Conservation (phyloP, 1,140 invertebrate genomes). For the Neodiprion lecontei region DNA sequence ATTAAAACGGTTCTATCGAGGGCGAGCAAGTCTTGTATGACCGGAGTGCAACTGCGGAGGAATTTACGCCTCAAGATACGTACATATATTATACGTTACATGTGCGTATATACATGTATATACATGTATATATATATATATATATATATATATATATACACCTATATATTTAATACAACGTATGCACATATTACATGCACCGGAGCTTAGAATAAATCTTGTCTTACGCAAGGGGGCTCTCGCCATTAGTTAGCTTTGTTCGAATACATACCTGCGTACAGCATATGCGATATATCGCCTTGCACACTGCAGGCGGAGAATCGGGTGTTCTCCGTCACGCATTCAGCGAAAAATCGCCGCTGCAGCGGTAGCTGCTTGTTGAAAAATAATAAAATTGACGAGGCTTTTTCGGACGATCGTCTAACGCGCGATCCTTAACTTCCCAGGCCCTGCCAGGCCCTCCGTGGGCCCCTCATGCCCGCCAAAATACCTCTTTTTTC, state of each 20-base stretch:
- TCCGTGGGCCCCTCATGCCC: conserved; percentile 20
- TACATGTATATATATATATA: too few species aligned
- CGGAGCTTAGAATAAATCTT: background rate
- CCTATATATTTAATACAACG: too few species aligned
- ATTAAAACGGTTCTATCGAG: background rate
- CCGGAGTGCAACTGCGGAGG: background rate
- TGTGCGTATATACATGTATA: too few species aligned
- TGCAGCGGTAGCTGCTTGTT: conserved; percentile 5
- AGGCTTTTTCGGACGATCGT: background rate
- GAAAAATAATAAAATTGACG: background rate
- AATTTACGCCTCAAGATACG: background rate
- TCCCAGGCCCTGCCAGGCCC: conserved; percentile 13
- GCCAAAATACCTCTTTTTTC: conserved; percentile 47
- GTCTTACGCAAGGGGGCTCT: background rate
- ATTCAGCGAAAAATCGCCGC: background rate
- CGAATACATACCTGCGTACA: background rate
- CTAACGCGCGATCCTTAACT: background rate
- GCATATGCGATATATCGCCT: too few species aligned
- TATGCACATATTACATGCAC: too few species aligned
- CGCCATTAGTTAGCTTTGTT: background rate
- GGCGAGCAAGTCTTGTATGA: too few species aligned
- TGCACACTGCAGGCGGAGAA: too few species aligned
- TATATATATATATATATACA: too few species aligned
- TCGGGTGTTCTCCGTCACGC: background rate
- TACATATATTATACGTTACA: too few species aligned